Percentiles rank a stretch among this genome's conserved stretches.
Conservation (phyloP, 2,113 vertebrate species). For the Xiphophorus hellerii region DNA sequence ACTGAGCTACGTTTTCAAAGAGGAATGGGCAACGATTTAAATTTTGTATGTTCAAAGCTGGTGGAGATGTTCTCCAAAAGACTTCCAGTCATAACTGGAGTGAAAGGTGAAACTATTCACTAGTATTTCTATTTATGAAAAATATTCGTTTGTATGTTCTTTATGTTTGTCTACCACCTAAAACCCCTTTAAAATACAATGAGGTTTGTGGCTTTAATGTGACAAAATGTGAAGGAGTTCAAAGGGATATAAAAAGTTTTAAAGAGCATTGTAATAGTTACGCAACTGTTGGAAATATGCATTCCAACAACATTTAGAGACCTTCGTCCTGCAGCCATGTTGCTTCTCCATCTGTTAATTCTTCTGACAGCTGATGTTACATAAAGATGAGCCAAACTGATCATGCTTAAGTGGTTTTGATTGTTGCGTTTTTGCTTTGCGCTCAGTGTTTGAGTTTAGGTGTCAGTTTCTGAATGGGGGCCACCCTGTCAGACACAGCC, state of each 20-base stretch:
- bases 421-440: constrained; percentile 46
- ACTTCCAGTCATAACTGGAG: neutral
- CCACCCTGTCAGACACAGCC: constrained; percentile 50
- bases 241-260: neutral
- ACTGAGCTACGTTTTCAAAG: neutral
- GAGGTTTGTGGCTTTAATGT: neutral
- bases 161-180: neutral
- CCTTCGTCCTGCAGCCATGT: constrained; percentile 34
- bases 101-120: neutral
- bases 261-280: neutral
- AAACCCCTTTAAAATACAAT: neutral
- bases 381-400: constrained; percentile 13
- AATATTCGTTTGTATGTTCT: neutral
- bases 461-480: constrained; percentile 6
- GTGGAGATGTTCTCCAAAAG: neutral
- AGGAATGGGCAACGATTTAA: neutral
- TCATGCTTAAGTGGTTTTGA: constrained; percentile 58
- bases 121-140: neutral
- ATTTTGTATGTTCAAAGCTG: neutral
- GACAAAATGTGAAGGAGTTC: neutral
- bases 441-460: constrained; percentile 56
- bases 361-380: constrained; percentile 46
- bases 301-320: constrained; percentile 1
- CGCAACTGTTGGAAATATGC: neutral
- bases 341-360: constrained; percentile 37